Evolutionary conservation across 2,113 vertebrate species (phyloP), one percentile per base, ranked within the genome.

Genomic region (Xenopus laevis): DNA sequence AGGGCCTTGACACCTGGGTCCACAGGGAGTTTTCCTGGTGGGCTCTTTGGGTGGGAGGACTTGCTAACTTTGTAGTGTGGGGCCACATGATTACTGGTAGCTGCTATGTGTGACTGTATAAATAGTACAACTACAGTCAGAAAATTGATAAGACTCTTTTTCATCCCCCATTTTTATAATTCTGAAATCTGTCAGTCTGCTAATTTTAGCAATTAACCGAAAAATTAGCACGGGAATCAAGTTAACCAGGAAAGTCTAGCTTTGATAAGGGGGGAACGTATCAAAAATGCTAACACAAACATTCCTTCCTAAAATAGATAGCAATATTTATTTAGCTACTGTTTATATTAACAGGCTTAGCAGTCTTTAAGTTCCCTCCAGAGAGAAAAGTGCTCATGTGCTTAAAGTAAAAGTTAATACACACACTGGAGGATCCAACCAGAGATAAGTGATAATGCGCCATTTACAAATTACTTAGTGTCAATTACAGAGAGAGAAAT

Each of bases 261-360:
- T 23, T 10, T 55, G 74, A 77, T 77, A 77, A 77, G 67, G 15
- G 57, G 78, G 16, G 64, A 13, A 47, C 62, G 46, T 55, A 68
- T 61, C 18, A 79, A 78, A 73, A 82, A 79, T 71, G 66, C 79
- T 82, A 79, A 71, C 65, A 79, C 74, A 74, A 40, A 78, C 64
- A 77, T 77, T 77, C 74, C 74, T 70, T 77, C 66, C 30, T 46
- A 77, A 77, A 57, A 33, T 69, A 50, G 78, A 71, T 52, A 66
- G 0, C 45, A 10, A 0, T 61, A 77, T 58, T 70, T 70, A 45
- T 65, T 74, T 59, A 57, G 74, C 23, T 66, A 16, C 66, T 83
- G 70, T 77, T 66, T 77, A 71, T 72, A 79, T 59, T 79, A 17
- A 0, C 2, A 0, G 72, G 64, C 57, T 71, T 64, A 69, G 64